These are phyloP conservation scores for Chironomus striatipennis DNA, from an alignment of 1,140 invertebrate species.

Conservation along the genomic window DNA sequence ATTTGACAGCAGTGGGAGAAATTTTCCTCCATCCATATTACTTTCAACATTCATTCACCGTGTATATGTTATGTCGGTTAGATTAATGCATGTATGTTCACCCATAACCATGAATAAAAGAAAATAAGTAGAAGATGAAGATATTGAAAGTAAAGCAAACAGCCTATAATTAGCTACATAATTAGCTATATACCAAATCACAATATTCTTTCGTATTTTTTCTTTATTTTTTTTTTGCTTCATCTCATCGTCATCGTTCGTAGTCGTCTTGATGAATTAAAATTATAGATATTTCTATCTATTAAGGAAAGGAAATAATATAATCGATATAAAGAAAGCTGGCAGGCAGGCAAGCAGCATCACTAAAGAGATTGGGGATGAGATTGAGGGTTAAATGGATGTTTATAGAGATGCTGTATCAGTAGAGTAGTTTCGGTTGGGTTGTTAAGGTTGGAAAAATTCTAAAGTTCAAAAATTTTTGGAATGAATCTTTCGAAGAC, in stretches of 20 bases:
- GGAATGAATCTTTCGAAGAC: too few relatives aligned
- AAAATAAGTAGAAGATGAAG: not conserved
- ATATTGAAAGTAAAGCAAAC: not conserved
- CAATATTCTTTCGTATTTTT: not conserved
- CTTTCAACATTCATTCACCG: not conserved
- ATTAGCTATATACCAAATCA: not conserved
- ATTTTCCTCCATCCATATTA: not conserved
- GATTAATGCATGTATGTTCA: not conserved
- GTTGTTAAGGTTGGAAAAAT: too few relatives aligned
- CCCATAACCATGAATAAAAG: not conserved
- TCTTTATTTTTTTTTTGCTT: not conserved
- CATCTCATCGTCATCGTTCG: not conserved
- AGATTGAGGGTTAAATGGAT: too few relatives aligned
- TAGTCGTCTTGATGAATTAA: not conserved
- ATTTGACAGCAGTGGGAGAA: too few relatives aligned
- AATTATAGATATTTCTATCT: conserved; percentile 15
- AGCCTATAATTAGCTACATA: conserved; percentile 18
- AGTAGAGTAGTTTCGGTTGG: too few relatives aligned
- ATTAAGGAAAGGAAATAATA: not conserved
- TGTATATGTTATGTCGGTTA: not conserved
- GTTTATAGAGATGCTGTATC: too few relatives aligned
- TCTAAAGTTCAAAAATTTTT: too few relatives aligned
- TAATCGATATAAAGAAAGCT: conserved; percentile 3
- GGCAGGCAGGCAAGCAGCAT: too few relatives aligned
- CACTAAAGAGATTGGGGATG: too few relatives aligned